A percentile compares a stretch with the other conserved stretches of the same genome.
phyloP scores from a whole-genome alignment of 2,113 vertebrate species.

The Pelobates fuscus region DNA sequence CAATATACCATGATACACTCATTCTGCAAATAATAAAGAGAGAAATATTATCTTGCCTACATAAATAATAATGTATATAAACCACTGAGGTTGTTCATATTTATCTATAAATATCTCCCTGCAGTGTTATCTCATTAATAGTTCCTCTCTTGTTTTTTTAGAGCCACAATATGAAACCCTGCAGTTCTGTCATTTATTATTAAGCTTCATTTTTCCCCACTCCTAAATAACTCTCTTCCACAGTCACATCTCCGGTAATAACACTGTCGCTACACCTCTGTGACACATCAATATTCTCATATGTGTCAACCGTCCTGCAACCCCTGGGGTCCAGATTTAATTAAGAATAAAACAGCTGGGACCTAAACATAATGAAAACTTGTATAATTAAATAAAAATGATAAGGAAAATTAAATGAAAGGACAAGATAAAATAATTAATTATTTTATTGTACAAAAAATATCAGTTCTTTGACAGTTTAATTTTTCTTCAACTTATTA shows the following conservation, averaged over 20 bases:
- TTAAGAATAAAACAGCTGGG: slow-evolving; percentile 42
- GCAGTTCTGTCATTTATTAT: neutral
- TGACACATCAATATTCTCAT: slow-evolving; percentile 35
- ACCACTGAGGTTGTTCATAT: no score
- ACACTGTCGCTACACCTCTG: slow-evolving; percentile 1
- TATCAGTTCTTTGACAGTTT: no score
- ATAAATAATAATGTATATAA: no score
- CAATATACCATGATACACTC: no score
- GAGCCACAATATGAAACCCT: neutral
- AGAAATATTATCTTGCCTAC: no score
- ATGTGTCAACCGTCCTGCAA: slow-evolving; percentile 28
- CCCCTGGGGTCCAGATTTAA: slow-evolving; percentile 45
- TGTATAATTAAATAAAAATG: slow-evolving; percentile 12
- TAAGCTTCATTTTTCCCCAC: neutral
- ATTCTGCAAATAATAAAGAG: no score
- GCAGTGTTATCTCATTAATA: slow-evolving; percentile 17
- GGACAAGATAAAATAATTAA: slow-evolving; percentile 18
- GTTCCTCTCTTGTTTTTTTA: neutral
- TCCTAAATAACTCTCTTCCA: neutral
- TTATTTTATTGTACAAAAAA: slow-evolving; percentile 31
- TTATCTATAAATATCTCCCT: neutral
- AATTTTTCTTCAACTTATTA: no score
- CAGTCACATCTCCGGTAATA: neutral
- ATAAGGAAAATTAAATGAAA: slow-evolving; percentile 23
- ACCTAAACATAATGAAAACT: slow-evolving; percentile 25